These are phyloP conservation scores for Xenopus laevis DNA, from an alignment of 2,113 vertebrate species.

Conservation along the genomic window DNA sequence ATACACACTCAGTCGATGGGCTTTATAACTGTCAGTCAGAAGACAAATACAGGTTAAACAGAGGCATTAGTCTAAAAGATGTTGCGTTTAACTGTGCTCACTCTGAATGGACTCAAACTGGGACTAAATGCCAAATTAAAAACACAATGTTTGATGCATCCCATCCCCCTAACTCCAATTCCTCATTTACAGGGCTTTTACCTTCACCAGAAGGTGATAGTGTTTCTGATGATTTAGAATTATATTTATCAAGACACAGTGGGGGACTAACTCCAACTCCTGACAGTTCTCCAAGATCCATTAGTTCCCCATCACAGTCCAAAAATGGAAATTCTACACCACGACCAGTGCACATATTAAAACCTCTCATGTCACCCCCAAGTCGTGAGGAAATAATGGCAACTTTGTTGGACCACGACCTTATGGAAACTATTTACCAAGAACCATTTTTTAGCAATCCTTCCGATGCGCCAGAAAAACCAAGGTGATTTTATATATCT, in stretches of 20 bases:
- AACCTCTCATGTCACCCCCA: slow-evolving; percentile 95
- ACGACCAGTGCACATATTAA: slow-evolving; percentile 82
- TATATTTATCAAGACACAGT: slow-evolving; percentile 72
- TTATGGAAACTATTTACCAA: slow-evolving; percentile 88
- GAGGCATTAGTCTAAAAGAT: slow-evolving; percentile 77
- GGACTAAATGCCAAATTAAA: slow-evolving; percentile 54
- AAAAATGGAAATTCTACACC: slow-evolving; percentile 75
- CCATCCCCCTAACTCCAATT: slow-evolving; percentile 71
- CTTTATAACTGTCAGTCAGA: slow-evolving; percentile 64
- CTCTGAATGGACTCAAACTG: slow-evolving; percentile 81
- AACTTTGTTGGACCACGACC: slow-evolving; percentile 84
- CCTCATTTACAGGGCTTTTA: slow-evolving; percentile 75
- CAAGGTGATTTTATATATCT: slow-evolving; percentile 72
- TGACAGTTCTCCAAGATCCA: slow-evolving; percentile 88
- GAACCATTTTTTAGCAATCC: slow-evolving; percentile 96
- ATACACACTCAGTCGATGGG: slow-evolving; percentile 62
- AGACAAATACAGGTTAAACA: slow-evolving; percentile 70
- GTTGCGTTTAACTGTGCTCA: slow-evolving; percentile 39
- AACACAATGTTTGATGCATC: slow-evolving; percentile 68
- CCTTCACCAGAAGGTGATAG: slow-evolving; percentile 82
- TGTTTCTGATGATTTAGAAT: slow-evolving; percentile 70
- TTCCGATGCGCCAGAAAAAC: slow-evolving; percentile 86
- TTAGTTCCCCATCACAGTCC: slow-evolving; percentile 85
- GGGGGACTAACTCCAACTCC: slow-evolving; percentile 83
- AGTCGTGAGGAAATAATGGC: slow-evolving; percentile 91